Base-by-base conservation (phyloP, 2,797 vertebrate species). In the Mionectes olivaceus region DNA sequence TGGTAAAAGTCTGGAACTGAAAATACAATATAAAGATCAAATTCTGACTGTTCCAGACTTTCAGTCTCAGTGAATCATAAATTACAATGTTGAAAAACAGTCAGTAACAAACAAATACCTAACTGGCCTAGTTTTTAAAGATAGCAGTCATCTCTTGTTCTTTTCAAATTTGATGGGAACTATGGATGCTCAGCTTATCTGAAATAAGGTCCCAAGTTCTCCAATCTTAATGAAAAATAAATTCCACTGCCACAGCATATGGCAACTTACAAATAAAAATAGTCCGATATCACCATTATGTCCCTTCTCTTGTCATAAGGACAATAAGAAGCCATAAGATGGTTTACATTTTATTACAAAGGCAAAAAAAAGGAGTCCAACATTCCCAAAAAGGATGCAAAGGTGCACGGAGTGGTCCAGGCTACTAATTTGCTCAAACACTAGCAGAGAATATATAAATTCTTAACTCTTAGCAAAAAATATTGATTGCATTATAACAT, bases 401-500 rank as follows among this genome's bases (percentile, higher is more conserved):
- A 83, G 80, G 67, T 83, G 93, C 84, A 94, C 2, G 0, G 75
- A 83, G 64, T 16, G 19, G 57, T 91, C 64, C 80, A 87, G 73
- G 88, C 74, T 76, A 88, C 76, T 91, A 79, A 91, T 85, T 83
- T 83, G 77, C 80, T 95, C 70, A 90, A 87, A 96, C 93, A 88
- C 91, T 85, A 90, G 85, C 95, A 77, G 73, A 87, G 61, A 94
- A 91, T 95, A 94, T 95, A 95, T 95, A 93, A 94, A 96, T 95
- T 93, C 94, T 96, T 91, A 96, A 82, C 83, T 88, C 81, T 98
- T 96, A 95, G 95, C 87, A 97, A 97, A 97, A 98, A 97, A 95
- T 97, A 97, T 91, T 53, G 15, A 90, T 92, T 97, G 93, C 92
- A 0, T 96, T 96, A 73, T 96, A 96, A 96, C 95, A 65, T 83